phyloP scores from a whole-genome alignment of 2,888 invertebrate species.

The Erannis defoliaria region DNA sequence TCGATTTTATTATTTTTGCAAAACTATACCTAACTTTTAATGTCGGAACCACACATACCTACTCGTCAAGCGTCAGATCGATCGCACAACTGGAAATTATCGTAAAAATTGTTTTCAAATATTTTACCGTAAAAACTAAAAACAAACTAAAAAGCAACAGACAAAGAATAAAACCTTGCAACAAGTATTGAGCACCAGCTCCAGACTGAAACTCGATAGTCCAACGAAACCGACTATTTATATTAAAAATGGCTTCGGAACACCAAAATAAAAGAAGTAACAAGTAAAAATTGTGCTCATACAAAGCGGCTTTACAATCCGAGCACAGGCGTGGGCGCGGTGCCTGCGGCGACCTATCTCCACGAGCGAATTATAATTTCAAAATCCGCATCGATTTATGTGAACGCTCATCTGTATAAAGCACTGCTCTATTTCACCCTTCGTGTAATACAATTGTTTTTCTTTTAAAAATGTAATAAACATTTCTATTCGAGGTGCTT shows the following conservation, averaged over 20 bases:
- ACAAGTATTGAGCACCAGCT: background rate
- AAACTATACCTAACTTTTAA: too few species aligned
- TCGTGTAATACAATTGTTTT: constrained; percentile 64
- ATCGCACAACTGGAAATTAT: too few species aligned
- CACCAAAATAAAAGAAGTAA: constrained; percentile 27
- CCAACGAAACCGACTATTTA: constrained; percentile 21
- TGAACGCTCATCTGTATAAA: constrained; percentile 80
- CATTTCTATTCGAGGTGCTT: constrained; percentile 31
- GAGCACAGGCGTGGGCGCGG: constrained; percentile 67
- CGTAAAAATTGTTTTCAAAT: too few species aligned
- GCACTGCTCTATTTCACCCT: constrained; percentile 75
- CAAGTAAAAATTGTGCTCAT: constrained; percentile 31
- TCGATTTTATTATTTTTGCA: too few species aligned
- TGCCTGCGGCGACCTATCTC: constrained; percentile 81
- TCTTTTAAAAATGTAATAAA: constrained; percentile 46
- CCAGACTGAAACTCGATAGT: constrained; percentile 17
- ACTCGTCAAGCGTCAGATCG: too few species aligned
- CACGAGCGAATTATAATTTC: constrained; percentile 84
- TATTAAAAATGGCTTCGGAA: constrained; percentile 32
- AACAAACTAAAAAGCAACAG: background rate
- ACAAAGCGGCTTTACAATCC: constrained; percentile 42
- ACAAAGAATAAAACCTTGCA: background rate
- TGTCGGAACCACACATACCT: too few species aligned
- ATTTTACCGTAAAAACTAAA: too few species aligned
- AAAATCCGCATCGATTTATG: constrained; percentile 85